phyloP scores from a whole-genome alignment of 1,140 invertebrate genomes.

The Drosophila nikananu region DNA sequence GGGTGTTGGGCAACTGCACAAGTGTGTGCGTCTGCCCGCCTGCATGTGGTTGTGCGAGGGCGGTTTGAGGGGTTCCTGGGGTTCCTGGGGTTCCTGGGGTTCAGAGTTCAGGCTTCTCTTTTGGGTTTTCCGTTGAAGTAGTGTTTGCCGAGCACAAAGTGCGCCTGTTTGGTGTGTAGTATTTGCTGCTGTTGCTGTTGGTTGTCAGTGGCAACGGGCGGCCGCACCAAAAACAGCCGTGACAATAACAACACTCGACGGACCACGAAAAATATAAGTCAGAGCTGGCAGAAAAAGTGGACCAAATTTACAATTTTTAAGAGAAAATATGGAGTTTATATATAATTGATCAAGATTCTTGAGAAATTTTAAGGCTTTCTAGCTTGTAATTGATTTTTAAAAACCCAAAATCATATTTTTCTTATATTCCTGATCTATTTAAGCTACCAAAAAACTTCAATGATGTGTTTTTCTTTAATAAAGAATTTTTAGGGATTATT shows the following conservation, averaged over 20 bases:
- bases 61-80: constrained; percentile 8
- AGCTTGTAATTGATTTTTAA: too few relatives aligned
- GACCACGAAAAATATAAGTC: background rate
- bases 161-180: constrained; percentile 17
- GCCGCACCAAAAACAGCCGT: constrained; percentile 59
- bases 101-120: too few relatives aligned
- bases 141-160: constrained; percentile 61
- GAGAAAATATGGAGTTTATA: background rate
- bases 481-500: too few relatives aligned
- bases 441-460: too few relatives aligned
- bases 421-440: too few relatives aligned
- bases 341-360: background rate
- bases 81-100: background rate
- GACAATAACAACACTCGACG: constrained; percentile 64
- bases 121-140: background rate
- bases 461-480: background rate
- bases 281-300: background rate
- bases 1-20: constrained; percentile 26
- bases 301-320: background rate
- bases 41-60: constrained; percentile 28
- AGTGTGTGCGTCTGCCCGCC: constrained; percentile 29
- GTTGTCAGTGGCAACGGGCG: constrained; percentile 77
- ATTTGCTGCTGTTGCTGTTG: constrained; percentile 19
- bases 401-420: background rate
- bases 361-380: background rate